Conservation (phyloP, 2,113 vertebrate genomes). For the Cyprinodon tularosa region DNA sequence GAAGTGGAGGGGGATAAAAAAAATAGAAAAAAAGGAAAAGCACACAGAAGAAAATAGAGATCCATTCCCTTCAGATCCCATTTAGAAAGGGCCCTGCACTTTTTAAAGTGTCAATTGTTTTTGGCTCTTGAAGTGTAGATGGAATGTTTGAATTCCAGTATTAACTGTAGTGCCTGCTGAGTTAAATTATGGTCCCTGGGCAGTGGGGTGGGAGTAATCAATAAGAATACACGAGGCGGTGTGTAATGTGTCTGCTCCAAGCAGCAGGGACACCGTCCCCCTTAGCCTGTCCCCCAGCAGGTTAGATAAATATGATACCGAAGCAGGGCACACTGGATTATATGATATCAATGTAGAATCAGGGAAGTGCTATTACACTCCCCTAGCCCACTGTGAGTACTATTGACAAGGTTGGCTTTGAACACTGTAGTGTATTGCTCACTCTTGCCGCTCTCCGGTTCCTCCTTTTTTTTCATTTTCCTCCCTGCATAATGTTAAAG, state of each 20-base stretch:
- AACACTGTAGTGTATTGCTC: conserved; percentile 69
- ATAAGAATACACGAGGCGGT: conserved; percentile 92
- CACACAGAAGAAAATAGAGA: conserved; percentile 70
- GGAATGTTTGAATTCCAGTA: conserved; percentile 83
- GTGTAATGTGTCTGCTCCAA: conserved; percentile 92
- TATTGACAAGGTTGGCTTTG: conserved; percentile 82
- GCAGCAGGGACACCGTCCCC: conserved; percentile 89
- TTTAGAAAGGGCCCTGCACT: conserved; percentile 76
- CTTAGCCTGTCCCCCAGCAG: conserved; percentile 90
- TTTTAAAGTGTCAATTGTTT: conserved; percentile 84
- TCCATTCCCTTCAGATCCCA: conserved; percentile 75
- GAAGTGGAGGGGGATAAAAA: conserved; percentile 3
- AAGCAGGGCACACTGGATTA: conserved; percentile 90
- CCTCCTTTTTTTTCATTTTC: conserved; percentile 10
- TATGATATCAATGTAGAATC: conserved; percentile 91
- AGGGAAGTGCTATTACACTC: conserved; percentile 80
- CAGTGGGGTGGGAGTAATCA: conserved; percentile 94
- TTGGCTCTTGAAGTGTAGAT: conserved; percentile 82
- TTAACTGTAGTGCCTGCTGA: conserved; percentile 89
- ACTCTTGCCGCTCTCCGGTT: conserved; percentile 36
- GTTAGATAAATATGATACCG: conserved; percentile 98
- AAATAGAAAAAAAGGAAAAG: conserved; percentile 7
- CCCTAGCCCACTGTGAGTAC: conserved; percentile 81
- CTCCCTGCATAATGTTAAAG: conserved; percentile 47
- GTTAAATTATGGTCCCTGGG: conserved; percentile 97